Evolutionary conservation across 2,113 vertebrate genomes (phyloP).

Genomic region (Theristicus caerulescens): DNA sequence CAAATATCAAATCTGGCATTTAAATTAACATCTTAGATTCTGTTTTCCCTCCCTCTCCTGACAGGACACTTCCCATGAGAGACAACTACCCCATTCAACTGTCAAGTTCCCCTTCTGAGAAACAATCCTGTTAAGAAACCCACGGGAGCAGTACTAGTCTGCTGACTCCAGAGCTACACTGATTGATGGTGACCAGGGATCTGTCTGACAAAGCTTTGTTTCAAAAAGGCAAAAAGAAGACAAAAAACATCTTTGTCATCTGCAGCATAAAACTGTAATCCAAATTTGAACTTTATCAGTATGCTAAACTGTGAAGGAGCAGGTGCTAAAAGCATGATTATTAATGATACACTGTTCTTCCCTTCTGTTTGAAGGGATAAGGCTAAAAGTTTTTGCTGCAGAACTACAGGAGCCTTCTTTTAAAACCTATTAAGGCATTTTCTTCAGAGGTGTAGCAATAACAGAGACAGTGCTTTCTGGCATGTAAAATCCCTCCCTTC

Average conservation of each 20-base stretch:
- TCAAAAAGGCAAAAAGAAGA: neutral
- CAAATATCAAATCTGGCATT: neutral
- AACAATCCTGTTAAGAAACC: neutral
- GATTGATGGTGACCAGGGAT: neutral
- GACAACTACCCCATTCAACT: neutral
- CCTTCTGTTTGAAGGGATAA: neutral
- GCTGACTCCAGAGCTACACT: neutral
- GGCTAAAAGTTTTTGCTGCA: neutral
- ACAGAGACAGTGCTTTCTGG: neutral
- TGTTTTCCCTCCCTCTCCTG: neutral
- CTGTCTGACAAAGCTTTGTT: neutral
- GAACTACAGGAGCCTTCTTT: neutral
- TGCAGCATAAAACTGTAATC: neutral
- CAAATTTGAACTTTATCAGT: neutral
- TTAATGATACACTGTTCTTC: neutral
- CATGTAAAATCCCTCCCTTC: neutral
- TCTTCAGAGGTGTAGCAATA: neutral
- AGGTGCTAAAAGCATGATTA: neutral
- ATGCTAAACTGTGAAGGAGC: neutral
- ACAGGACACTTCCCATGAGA: neutral
- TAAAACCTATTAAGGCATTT: neutral
- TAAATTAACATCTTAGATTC: neutral
- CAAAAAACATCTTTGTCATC: neutral
- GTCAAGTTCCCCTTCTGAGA: neutral
- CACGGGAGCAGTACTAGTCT: fast-evolving